phyloP scores from a whole-genome alignment of 2,888 invertebrate species.

The Clunio marinus region DNA sequence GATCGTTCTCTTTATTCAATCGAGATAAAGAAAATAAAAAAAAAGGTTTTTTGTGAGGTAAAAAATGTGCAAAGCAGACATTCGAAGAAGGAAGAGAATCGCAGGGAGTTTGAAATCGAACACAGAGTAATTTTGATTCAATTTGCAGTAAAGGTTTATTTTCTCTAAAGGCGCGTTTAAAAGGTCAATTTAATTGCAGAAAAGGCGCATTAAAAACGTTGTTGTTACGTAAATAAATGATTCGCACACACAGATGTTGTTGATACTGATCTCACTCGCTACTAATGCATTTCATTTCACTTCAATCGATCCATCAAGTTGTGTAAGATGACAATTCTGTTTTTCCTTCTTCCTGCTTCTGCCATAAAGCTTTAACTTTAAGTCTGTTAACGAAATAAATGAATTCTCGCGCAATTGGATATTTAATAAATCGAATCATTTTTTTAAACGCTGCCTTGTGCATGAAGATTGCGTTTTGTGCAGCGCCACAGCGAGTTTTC shows the following conservation, averaged over 20 bases:
- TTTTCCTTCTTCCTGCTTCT: neutral
- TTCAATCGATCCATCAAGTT: neutral
- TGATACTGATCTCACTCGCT: neutral
- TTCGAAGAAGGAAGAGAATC: neutral
- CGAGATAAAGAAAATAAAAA: neutral
- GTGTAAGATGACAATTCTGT: neutral
- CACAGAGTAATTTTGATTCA: constrained; percentile 29
- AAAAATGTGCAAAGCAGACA: neutral
- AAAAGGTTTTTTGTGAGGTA: neutral
- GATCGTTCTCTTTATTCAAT: neutral
- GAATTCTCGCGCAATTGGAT: neutral
- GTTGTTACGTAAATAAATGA: neutral
- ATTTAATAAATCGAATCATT: constrained; percentile 31
- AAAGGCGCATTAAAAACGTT: neutral
- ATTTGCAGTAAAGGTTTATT: constrained; percentile 19
- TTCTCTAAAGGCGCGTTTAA: neutral
- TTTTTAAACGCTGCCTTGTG: neutral
- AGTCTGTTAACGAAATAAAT: neutral
- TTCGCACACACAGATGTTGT: neutral
- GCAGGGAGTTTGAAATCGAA: neutral
- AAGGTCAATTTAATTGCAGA: constrained; percentile 20
- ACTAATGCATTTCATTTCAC: neutral
- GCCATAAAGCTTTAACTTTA: neutral
- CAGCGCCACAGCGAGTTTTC: constrained; percentile 22
- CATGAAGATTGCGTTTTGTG: neutral